Base-by-base conservation (phyloP, 2,888 invertebrate species). In the Pegoplata infirma region DNA sequence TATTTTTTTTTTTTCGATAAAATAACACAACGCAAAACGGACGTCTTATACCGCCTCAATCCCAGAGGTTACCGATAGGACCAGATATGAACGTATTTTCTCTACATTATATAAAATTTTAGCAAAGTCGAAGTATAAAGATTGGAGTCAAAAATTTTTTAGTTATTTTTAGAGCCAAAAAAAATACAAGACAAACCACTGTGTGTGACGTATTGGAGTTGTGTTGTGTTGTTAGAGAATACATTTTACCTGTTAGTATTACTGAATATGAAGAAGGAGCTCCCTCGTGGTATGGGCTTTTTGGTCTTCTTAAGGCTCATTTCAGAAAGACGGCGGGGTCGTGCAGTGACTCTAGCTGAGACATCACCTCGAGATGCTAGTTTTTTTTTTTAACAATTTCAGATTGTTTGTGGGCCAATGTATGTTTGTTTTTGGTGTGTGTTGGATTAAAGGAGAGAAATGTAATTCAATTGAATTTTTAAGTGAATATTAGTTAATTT, bases 201-300 rank as follows among this genome's bases (percentile, higher is more conserved):
- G 28, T n/a, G n/a, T n/a, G n/a, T n/a, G n/a, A n/a, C n/a, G n/a
- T n/a, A n/a, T n/a, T n/a, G n/a, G n/a, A n/a, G n/a, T n/a, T n/a
- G n/a, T n/a, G n/a, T n/a, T n/a, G n/a, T 28, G 25, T 63, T 47
- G 16, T 58, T 32, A 36, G 44, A 3, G 6, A 49, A 64, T 2
- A 14, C 25, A 61, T 51, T 58, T 93, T 94, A 97, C 96, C 95
- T 96, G 94, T 98, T 98, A 85, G 93, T 95, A 91, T 94, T 93
- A 89, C 95, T 94, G 93, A 98, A 96, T 91, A 98, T 93, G 93
- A 97, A 98, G 92, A 98, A 94, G 86, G 98, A 95, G 89, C 94
- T 94, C 86, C 95, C 96, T 89, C 94, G 94, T 83, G 98, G 98
- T 87, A 98, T 96, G 85, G 97, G 96, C 91, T 96, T 96, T 91